Conservation (phyloP, 2,113 vertebrate species). For the Crotalus tigris region DNA sequence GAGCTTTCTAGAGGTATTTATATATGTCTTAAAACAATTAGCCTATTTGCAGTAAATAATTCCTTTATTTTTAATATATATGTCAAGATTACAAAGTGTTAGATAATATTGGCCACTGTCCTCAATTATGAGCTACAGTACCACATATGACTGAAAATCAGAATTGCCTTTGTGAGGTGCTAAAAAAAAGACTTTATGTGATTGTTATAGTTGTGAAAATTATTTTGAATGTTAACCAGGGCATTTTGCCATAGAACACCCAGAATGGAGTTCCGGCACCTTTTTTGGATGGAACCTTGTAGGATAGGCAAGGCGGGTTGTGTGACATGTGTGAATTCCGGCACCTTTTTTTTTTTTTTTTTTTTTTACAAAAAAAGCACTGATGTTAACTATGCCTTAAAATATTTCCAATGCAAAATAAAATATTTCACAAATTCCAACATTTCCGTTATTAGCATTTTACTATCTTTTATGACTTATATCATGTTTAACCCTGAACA, state of each 20-base stretch:
- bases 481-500: constrained; percentile 35
- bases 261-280: too few relatives aligned
- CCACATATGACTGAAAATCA: background rate
- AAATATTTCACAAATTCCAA: constrained; percentile 21
- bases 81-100: background rate
- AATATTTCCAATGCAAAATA: constrained; percentile 28
- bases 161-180: background rate
- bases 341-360: too few relatives aligned
- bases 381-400: background rate
- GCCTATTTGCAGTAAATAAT: background rate
- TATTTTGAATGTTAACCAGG: background rate
- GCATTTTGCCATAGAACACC: too few relatives aligned
- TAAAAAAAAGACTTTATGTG: too few relatives aligned
- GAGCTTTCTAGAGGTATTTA: background rate
- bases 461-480: constrained; percentile 15
- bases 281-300: too few relatives aligned
- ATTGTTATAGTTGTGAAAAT: background rate
- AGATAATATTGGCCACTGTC: background rate
- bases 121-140: background rate
- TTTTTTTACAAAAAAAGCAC: too few relatives aligned
- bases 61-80: background rate
- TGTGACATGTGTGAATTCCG: too few relatives aligned
- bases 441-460: constrained; percentile 26
- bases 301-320: too few relatives aligned
- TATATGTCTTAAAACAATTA: background rate